phyloP scores from a whole-genome alignment of 2,888 invertebrate genomes.

The Drosophila ezoana region DNA sequence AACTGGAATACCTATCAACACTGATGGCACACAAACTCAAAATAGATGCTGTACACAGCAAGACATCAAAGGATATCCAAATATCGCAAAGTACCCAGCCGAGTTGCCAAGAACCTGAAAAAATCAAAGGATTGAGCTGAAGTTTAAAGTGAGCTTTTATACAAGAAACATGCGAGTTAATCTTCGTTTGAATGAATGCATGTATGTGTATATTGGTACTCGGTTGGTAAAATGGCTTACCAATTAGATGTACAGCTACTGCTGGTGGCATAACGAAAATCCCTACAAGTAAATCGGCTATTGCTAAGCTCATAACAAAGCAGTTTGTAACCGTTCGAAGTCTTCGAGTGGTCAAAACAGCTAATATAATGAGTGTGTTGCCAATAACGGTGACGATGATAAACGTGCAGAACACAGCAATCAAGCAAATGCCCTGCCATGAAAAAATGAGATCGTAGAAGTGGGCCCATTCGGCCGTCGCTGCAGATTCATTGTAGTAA shows the following conservation, averaged over 20 bases:
- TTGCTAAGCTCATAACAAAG: conserved; percentile 97
- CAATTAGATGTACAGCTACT: conserved; percentile 91
- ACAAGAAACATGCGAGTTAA: background rate
- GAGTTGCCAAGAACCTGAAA: conserved; percentile 92
- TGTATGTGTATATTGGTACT: background rate
- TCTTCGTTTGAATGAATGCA: background rate
- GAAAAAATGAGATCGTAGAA: conserved; percentile 82
- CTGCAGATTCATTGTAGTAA: conserved; percentile 73
- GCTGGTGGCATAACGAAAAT: conserved; percentile 98
- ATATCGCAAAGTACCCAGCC: conserved; percentile 95
- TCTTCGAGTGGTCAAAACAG: conserved; percentile 94
- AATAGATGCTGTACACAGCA: conserved; percentile 86
- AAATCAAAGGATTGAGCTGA: conserved; percentile 1
- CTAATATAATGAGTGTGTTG: conserved; percentile 95
- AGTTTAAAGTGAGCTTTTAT: background rate
- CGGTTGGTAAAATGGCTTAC: conserved; percentile 86
- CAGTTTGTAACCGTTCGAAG: conserved; percentile 97
- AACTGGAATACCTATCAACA: conserved; percentile 55
- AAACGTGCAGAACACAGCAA: conserved; percentile 88
- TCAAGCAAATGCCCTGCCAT: conserved; percentile 87
- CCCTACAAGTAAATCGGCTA: conserved; percentile 96
- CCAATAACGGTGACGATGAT: conserved; percentile 92
- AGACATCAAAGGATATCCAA: conserved; percentile 97
- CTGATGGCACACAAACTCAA: conserved; percentile 65
- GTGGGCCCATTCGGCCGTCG: conserved; percentile 78